phyloP scores from a whole-genome alignment of 1,140 invertebrate species.

The Drosophila kohkoa region DNA sequence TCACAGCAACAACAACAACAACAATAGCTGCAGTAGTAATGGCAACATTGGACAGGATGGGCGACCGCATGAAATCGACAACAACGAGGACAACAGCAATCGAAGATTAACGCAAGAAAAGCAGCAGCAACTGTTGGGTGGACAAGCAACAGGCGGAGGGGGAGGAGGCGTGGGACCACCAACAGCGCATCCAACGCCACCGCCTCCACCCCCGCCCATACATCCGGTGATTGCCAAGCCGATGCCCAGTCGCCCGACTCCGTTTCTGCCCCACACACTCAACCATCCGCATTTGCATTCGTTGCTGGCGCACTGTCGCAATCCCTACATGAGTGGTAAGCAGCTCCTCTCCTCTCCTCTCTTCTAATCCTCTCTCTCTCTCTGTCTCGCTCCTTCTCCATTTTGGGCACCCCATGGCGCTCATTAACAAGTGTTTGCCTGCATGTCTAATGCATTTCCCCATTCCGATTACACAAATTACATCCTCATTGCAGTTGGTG shows the following conservation, averaged over 20 bases:
- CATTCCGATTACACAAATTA: conserved; percentile 7
- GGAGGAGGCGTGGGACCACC: conserved; percentile 6
- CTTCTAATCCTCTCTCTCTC: conserved; percentile 37
- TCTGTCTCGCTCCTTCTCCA: conserved; percentile 43
- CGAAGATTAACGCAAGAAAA: conserved; percentile 84
- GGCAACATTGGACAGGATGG: conserved; percentile 59
- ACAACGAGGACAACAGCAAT: conserved; percentile 76
- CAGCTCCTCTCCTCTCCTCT: conserved; percentile 6
- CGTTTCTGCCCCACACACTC: conserved; percentile 85
- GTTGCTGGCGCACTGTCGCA: conserved; percentile 85
- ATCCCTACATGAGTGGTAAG: conserved; percentile 87
- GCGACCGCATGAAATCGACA: conserved; percentile 67
- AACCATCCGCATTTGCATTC: conserved; percentile 85
- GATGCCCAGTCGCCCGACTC: conserved; percentile 86
- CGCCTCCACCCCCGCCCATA: conserved; percentile 50
- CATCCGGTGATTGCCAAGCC: conserved; percentile 86
- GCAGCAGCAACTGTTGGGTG: conserved; percentile 43
- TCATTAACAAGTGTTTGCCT: conserved; percentile 74
- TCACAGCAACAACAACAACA: conserved; percentile 65
- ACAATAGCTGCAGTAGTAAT: conserved; percentile 24
- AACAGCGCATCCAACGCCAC: conserved; percentile 52
- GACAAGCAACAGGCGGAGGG: conserved; percentile 23
- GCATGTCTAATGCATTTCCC: conserved; percentile 57
- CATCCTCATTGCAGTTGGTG: conserved; percentile 78
- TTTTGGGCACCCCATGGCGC: conserved; percentile 41